Evolutionary conservation across 1,140 invertebrate genomes (phyloP), one percentile per base, ranked within the genome.

Genomic region (Archegozetes longisetosus): DNA sequence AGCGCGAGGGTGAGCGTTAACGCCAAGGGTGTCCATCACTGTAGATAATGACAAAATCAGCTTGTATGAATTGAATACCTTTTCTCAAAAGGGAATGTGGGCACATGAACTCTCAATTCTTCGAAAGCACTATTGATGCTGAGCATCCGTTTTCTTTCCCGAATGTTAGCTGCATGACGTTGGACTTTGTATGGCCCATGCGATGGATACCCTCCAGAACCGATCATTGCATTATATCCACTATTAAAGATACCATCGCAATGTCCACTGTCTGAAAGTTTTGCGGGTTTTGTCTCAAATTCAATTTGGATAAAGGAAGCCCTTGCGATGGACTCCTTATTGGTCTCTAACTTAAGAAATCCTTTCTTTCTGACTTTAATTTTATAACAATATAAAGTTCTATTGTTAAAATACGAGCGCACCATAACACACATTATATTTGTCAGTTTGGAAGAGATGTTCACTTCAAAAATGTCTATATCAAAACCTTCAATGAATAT

Each of bases 11-110:
- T n/a, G n/a, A n/a, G n/a, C n/a, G n/a, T n/a, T n/a, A n/a, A n/a
- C n/a, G n/a, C n/a, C n/a, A n/a, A n/a, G n/a, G n/a, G n/a, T n/a
- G n/a, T n/a, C n/a, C n/a, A n/a, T n/a, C n/a, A n/a, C n/a, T n/a
- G n/a, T n/a, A n/a, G n/a, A n/a, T n/a, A n/a, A n/a, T n/a, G n/a
- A n/a, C n/a, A n/a, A n/a, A n/a, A n/a, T n/a, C n/a, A n/a, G n/a
- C n/a, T n/a, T n/a, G n/a, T n/a, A n/a, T n/a, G n/a, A n/a, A n/a
- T n/a, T n/a, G n/a, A 20, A n/a, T 55, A 62, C 2, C 94, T 76
- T 71, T 97, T 97, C 75, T 98, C 94, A 70, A 95, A 98, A 0
- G 94, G 94, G 74, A 98, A 98, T 49, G 93, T 98, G 28, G 94
- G 94, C 61, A 98, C 92, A 73, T 96, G 89, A 59, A 87, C 84